phyloP scores from a whole-genome alignment of 2,888 invertebrate genomes.

The Cosmia trapezina region DNA sequence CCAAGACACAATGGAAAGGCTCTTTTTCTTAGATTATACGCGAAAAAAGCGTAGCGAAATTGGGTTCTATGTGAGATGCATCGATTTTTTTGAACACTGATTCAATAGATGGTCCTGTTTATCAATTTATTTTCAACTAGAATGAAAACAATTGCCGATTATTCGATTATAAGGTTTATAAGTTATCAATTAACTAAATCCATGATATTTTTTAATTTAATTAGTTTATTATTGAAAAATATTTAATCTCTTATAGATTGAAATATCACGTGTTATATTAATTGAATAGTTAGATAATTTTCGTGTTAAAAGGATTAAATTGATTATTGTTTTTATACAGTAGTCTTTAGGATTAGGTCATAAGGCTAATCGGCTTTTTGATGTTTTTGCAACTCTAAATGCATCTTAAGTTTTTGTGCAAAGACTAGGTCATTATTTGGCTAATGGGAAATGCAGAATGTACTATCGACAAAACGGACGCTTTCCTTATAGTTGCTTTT shows the following conservation, averaged over 20 bases:
- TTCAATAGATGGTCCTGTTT: constrained; percentile 62
- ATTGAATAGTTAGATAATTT: constrained; percentile 22
- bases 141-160: constrained; percentile 28
- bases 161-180: not conserved
- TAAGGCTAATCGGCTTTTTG: constrained; percentile 17
- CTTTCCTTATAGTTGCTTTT: too few relatives aligned
- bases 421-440: not conserved
- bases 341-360: constrained; percentile 21
- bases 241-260: constrained; percentile 21
- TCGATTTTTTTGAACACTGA: constrained; percentile 71
- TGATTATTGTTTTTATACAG: constrained; percentile 42
- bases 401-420: constrained; percentile 2
- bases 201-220: constrained; percentile 25
- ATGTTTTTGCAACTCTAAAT: constrained; percentile 16
- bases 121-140: constrained; percentile 20
- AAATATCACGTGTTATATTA: constrained; percentile 22
- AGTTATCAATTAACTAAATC: not conserved
- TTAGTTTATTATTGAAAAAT: constrained; percentile 21
- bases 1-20: constrained; percentile 67
- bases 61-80: constrained; percentile 73
- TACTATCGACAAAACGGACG: too few relatives aligned
- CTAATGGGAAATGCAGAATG: not conserved
- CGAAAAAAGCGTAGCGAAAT: constrained; percentile 82
- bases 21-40: constrained; percentile 70
- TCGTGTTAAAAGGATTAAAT: constrained; percentile 28